phyloP scores from a whole-genome alignment of 2,888 invertebrate species.

The Drosophila antonietae region DNA sequence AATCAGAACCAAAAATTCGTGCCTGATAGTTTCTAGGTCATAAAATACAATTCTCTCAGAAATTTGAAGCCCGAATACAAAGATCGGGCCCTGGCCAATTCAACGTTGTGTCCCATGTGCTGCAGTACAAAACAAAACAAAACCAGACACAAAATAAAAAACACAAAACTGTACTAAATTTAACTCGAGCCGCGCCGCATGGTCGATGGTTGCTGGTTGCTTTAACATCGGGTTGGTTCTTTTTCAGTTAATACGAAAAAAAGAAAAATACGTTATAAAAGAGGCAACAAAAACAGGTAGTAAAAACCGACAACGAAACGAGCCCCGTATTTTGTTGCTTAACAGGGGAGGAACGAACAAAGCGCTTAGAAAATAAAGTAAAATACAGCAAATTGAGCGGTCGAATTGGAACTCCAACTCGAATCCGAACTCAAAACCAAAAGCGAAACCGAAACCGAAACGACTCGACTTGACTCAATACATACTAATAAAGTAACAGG shows the following conservation, averaged over 20 bases:
- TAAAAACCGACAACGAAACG: slow-evolving; percentile 58
- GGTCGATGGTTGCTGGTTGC: slow-evolving; percentile 35
- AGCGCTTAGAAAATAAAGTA: slow-evolving; percentile 62
- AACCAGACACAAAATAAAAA: slow-evolving; percentile 38
- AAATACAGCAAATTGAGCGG: slow-evolving; percentile 42
- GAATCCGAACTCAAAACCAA: slow-evolving; percentile 14
- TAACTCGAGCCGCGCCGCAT: slow-evolving; percentile 47
- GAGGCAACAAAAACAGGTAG: slow-evolving; percentile 74
- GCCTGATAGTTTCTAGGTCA: background rate
- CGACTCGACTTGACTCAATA: slow-evolving; percentile 31
- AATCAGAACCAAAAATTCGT: background rate
- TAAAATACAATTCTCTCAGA: slow-evolving; percentile 10
- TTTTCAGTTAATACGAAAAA: slow-evolving; percentile 54
- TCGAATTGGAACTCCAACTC: slow-evolving; percentile 31
- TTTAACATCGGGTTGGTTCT: slow-evolving; percentile 34
- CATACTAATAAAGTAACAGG: slow-evolving; percentile 31
- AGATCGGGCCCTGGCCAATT: slow-evolving; percentile 10
- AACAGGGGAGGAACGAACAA: slow-evolving; percentile 37
- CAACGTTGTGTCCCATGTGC: slow-evolving; percentile 11
- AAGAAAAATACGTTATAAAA: slow-evolving; percentile 68
- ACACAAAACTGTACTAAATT: slow-evolving; percentile 68
- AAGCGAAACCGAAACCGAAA: slow-evolving; percentile 11
- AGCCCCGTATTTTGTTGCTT: slow-evolving; percentile 37
- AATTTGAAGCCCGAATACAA: background rate
- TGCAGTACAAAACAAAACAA: slow-evolving; percentile 28